Evolutionary conservation across 1,140 invertebrate species (phyloP).

Genomic region (Megalonaias nervosa): DNA sequence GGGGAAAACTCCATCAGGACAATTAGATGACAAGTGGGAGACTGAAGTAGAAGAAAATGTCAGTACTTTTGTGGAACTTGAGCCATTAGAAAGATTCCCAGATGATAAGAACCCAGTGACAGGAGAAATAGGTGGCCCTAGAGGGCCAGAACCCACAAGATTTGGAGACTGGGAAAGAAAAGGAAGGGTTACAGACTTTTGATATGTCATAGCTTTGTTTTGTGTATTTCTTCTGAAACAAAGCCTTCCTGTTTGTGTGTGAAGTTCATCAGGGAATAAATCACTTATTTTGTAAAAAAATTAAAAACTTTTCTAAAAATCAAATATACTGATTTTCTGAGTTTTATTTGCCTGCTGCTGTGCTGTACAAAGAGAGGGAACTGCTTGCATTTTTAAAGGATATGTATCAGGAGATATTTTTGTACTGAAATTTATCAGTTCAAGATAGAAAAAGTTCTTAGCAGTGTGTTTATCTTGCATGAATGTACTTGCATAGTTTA

Average conservation of each 20-base stretch:
- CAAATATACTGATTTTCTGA: no score
- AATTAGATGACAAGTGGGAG: constrained; percentile 76
- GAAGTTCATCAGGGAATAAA: background rate
- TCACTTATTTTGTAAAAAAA: background rate
- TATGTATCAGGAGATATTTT: no score
- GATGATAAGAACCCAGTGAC: constrained; percentile 92
- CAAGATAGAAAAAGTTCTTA: no score
- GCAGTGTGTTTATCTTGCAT: no score
- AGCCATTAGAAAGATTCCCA: constrained; percentile 89
- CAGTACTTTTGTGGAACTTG: constrained; percentile 87
- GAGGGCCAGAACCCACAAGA: constrained; percentile 97
- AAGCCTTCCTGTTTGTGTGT: background rate
- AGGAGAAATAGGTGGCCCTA: constrained; percentile 94
- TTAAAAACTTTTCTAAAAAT: background rate
- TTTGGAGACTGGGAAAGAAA: constrained; percentile 99
- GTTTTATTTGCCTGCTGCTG: no score
- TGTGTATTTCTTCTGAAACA: background rate
- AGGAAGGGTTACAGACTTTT: constrained; percentile 97
- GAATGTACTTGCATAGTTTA: no score
- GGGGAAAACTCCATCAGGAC: constrained; percentile 73
- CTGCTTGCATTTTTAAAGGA: no score
- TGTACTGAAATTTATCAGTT: no score
- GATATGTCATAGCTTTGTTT: constrained; percentile 2
- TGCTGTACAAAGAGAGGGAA: no score
- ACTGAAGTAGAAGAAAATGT: constrained; percentile 58